A percentile compares a stretch with the other conserved stretches of the same genome.
These are phyloP conservation scores for Heteromormyrus szaboi DNA, from an alignment of 2,797 vertebrate genomes.

Conservation along the genomic window DNA sequence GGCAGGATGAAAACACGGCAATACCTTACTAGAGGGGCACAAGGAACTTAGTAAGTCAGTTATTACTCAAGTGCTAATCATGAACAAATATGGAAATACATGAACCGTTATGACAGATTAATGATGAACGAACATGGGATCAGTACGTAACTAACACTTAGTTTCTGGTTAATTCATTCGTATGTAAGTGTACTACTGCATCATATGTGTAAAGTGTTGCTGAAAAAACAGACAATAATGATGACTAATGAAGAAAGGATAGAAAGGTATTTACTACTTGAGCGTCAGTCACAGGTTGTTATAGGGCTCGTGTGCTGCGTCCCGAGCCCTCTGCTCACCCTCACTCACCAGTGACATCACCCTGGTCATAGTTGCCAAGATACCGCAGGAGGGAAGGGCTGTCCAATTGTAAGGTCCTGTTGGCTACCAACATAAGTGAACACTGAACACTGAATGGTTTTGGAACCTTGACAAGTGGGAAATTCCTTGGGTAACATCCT, in stretches of 20 bases:
- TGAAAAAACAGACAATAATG: neutral
- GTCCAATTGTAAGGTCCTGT: constrained; percentile 48
- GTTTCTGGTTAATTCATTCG: neutral
- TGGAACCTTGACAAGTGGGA: neutral
- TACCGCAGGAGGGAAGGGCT: constrained; percentile 45
- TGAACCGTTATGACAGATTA: neutral
- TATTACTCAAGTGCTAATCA: neutral
- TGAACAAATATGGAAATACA: neutral
- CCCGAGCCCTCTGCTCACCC: constrained; percentile 40
- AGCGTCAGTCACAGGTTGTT: neutral
- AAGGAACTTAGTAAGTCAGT: neutral
- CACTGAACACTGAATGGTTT: constrained; percentile 16
- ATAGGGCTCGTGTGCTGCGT: constrained; percentile 27
- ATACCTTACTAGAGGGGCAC: neutral
- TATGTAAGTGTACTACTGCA: neutral
- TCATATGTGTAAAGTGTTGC: neutral
- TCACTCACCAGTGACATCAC: constrained; percentile 56
- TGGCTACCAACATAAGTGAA: constrained; percentile 25
- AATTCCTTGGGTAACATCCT: neutral
- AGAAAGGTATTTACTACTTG: neutral
- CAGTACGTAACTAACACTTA: neutral
- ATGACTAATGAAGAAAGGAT: neutral
- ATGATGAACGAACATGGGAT: neutral
- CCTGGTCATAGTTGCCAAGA: constrained; percentile 52
- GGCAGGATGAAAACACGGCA: neutral